A percentile compares a stretch with the other conserved stretches of the same genome.
Conservation (phyloP, 2,797 vertebrate genomes). For the Toxotes lorentzi region DNA sequence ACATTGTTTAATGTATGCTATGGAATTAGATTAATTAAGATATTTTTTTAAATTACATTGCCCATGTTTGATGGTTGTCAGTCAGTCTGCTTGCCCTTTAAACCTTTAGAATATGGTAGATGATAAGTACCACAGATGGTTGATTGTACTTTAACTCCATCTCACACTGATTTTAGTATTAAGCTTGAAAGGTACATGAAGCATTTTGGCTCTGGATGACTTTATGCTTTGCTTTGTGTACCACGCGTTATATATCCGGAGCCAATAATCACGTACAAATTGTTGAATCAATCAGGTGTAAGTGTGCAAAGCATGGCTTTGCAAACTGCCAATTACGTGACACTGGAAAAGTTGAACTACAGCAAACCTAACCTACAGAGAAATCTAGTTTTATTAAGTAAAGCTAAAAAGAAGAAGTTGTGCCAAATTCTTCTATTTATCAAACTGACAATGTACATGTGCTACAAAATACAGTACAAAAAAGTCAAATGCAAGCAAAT, state of each 20-base stretch:
- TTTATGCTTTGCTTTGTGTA: background rate
- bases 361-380: too few relatives aligned
- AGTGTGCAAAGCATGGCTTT: background rate
- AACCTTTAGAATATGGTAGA: background rate
- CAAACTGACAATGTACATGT: too few relatives aligned
- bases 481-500: too few relatives aligned
- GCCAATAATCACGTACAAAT: background rate
- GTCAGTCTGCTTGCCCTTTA: background rate
- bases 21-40: too few relatives aligned
- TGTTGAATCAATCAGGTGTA: constrained; percentile 1
- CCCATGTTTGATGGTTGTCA: background rate
- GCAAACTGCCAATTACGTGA: too few relatives aligned
- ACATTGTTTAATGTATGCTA: too few relatives aligned
- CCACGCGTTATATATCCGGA: background rate
- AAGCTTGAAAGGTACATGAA: background rate
- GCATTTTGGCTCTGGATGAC: background rate
- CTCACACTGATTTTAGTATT: background rate
- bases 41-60: background rate
- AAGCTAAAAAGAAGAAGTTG: too few relatives aligned
- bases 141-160: background rate
- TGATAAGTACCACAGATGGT: background rate
- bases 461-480: too few relatives aligned
- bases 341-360: too few relatives aligned
- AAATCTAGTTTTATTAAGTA: too few relatives aligned
- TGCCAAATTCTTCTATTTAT: too few relatives aligned